Conservation (phyloP, 2,797 vertebrate species). For the Enteromius thamalakanensis region DNA sequence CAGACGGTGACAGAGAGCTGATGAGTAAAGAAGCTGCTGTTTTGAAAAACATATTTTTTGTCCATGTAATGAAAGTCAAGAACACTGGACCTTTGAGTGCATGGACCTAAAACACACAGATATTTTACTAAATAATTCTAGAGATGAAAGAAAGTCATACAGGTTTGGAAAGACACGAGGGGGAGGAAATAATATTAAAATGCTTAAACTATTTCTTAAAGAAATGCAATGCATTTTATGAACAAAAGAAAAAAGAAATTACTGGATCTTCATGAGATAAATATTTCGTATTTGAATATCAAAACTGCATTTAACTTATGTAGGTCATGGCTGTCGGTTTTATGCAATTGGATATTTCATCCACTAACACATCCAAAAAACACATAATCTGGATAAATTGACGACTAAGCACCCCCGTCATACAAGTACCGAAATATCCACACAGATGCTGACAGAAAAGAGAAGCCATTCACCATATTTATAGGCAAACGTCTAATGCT, state of each 20-base stretch:
- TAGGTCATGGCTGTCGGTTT: constrained; percentile 38
- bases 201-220: not conserved
- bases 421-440: constrained; percentile 39
- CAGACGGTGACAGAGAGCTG: constrained; percentile 32
- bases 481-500: constrained; percentile 51
- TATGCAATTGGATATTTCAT: constrained; percentile 8
- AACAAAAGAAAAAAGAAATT: not conserved
- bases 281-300: constrained; percentile 54
- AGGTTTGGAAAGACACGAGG: not conserved
- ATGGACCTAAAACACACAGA: not conserved
- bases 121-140: not conserved
- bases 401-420: constrained; percentile 7
- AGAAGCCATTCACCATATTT: constrained; percentile 53
- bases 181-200: not conserved
- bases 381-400: constrained; percentile 68
- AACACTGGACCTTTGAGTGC: not conserved
- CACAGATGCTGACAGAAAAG: constrained; percentile 24
- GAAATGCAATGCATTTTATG: not conserved
- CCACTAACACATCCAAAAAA: constrained; percentile 41
- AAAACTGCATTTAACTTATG: constrained; percentile 68
- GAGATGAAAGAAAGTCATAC: not conserved
- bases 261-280: not conserved
- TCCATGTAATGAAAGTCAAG: not conserved
- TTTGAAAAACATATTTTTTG: not conserved
- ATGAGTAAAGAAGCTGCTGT: constrained; percentile 6